phyloP scores from a whole-genome alignment of 2,888 invertebrate species.

The Mythimna albipuncta region DNA sequence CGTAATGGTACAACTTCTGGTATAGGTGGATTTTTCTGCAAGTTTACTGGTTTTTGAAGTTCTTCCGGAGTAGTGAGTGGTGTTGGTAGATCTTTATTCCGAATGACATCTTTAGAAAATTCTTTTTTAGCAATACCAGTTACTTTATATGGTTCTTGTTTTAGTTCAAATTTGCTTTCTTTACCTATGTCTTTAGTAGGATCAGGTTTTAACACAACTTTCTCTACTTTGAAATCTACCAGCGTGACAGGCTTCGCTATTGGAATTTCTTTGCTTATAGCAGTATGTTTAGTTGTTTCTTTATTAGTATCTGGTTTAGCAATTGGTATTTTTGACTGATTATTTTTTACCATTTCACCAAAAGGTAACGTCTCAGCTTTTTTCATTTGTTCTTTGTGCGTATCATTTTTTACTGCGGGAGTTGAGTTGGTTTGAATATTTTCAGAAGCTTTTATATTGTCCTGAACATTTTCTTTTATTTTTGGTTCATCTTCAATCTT shows the following conservation, averaged over 20 bases:
- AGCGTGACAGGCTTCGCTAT: neutral
- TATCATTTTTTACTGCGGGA: slow-evolving; percentile 1
- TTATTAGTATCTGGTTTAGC: slow-evolving; percentile 24
- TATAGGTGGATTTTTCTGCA: slow-evolving; percentile 17
- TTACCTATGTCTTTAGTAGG: neutral
- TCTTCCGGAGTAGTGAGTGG: slow-evolving; percentile 5
- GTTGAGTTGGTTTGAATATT: slow-evolving; percentile 9
- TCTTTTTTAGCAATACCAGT: slow-evolving; percentile 13
- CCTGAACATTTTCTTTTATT: slow-evolving; percentile 24
- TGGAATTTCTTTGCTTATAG: slow-evolving; percentile 7
- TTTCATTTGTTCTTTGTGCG: slow-evolving; percentile 7
- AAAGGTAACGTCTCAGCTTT: neutral
- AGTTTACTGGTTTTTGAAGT: slow-evolving; percentile 9
- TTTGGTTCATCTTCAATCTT: slow-evolving; percentile 17
- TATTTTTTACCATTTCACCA: slow-evolving; percentile 19
- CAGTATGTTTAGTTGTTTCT: neutral
- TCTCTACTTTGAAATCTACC: slow-evolving; percentile 8
- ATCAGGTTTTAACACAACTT: neutral
- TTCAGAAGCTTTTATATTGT: slow-evolving; percentile 8
- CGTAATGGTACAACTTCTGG: neutral
- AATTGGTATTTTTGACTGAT: slow-evolving; percentile 53
- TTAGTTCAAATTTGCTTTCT: neutral
- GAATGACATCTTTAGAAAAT: slow-evolving; percentile 4
- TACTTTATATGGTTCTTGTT: neutral
- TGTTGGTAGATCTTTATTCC: slow-evolving; percentile 11